These are phyloP conservation scores for Erannis defoliaria DNA, from an alignment of 2,888 invertebrate genomes.

Conservation along the genomic window DNA sequence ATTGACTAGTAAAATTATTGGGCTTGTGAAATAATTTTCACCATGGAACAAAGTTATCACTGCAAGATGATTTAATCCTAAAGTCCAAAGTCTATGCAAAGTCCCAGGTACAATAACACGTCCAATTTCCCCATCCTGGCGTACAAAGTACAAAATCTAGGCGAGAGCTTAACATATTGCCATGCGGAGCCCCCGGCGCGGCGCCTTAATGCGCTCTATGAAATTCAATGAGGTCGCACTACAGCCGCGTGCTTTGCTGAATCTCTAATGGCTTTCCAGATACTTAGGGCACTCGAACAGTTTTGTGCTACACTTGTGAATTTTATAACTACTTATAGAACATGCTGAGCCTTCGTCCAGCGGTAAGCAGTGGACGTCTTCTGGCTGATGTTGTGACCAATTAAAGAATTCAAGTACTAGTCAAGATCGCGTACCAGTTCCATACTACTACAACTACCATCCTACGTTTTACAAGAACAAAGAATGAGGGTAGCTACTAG, in stretches of 20 bases:
- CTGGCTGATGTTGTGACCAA: too few relatives aligned
- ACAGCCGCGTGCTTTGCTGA: conserved; percentile 20
- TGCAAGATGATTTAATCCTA: background rate
- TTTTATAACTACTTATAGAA: background rate
- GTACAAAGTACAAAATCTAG: conserved; percentile 21
- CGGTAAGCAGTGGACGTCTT: too few relatives aligned
- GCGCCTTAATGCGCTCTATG: conserved; percentile 28
- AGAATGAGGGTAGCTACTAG: too few relatives aligned
- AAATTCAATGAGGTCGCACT: conserved; percentile 31
- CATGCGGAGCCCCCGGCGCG: conserved; percentile 2
- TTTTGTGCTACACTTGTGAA: background rate
- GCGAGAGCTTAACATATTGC: conserved; percentile 20
- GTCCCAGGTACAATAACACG: background rate
- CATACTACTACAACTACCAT: too few relatives aligned
- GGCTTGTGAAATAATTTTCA: too few relatives aligned
- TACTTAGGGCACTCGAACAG: conserved; percentile 1
- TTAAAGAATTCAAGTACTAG: too few relatives aligned
- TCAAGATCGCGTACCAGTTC: too few relatives aligned
- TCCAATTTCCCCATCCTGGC: conserved; percentile 9
- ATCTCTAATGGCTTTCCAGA: conserved; percentile 20
- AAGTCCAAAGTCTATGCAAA: conserved; percentile 1
- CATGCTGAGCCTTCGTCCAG: too few relatives aligned
- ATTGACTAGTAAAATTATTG: too few relatives aligned
- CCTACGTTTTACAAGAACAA: too few relatives aligned
- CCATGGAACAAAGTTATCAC: background rate